phyloP scores from a whole-genome alignment of 2,888 invertebrate genomes.

The Nebria brevicollis region DNA sequence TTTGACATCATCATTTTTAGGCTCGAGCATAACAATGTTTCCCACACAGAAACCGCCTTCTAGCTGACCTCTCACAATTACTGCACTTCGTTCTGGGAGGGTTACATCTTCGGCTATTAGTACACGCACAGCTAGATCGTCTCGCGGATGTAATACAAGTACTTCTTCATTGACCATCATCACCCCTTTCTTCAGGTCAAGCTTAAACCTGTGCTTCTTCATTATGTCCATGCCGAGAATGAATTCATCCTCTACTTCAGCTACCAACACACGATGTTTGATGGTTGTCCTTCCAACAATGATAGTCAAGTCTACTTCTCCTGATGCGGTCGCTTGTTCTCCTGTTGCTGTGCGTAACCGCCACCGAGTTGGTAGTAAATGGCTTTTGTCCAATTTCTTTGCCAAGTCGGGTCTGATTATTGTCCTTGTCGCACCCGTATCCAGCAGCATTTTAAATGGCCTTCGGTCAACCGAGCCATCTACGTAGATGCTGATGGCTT shows the following conservation, averaged over 20 bases:
- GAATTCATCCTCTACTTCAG: conserved; percentile 19
- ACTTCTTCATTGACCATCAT: conserved; percentile 12
- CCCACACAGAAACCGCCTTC: background rate
- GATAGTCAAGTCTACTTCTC: too few relatives aligned
- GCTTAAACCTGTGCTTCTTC: background rate
- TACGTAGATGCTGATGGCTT: too few relatives aligned
- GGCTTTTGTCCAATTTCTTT: too few relatives aligned
- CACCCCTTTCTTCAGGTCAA: background rate
- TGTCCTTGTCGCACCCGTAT: too few relatives aligned
- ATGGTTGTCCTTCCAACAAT: background rate
- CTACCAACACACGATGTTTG: conserved; percentile 14
- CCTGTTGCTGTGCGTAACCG: too few relatives aligned
- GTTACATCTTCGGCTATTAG: too few relatives aligned
- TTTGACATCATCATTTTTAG: background rate
- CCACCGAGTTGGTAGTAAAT: too few relatives aligned
- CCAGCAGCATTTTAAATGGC: too few relatives aligned
- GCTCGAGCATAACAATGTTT: conserved; percentile 4
- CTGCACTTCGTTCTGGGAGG: too few relatives aligned
- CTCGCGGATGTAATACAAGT: conserved; percentile 4
- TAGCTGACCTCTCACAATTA: background rate
- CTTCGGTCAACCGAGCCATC: too few relatives aligned
- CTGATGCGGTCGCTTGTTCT: too few relatives aligned
- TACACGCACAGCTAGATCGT: background rate
- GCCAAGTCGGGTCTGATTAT: too few relatives aligned
- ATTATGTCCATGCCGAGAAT: conserved; percentile 33